phyloP scores from a whole-genome alignment of 2,888 invertebrate species.

The Blera fallax region DNA sequence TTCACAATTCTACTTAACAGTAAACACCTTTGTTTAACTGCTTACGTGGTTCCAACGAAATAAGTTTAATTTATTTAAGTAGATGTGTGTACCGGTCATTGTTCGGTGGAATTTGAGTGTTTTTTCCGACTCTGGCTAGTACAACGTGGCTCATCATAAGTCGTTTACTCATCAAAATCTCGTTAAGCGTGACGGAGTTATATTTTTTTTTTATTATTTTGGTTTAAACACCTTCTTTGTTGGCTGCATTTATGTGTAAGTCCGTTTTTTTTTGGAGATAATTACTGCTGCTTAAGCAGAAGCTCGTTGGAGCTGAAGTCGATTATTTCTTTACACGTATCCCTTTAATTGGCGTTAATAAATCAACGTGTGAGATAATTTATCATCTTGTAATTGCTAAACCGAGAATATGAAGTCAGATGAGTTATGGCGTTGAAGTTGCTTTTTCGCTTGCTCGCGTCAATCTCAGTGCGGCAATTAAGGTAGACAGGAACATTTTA shows the following conservation, averaged over 20 bases:
- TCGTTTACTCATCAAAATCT: constrained; percentile 60
- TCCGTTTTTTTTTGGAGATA: constrained; percentile 50
- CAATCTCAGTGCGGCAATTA: no score
- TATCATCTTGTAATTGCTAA: constrained; percentile 47
- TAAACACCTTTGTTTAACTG: not conserved
- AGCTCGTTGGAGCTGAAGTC: constrained; percentile 14
- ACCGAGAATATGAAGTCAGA: not conserved
- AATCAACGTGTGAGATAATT: constrained; percentile 52
- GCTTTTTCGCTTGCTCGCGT: no score
- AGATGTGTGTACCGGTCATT: constrained; percentile 12
- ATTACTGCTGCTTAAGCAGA: constrained; percentile 37
- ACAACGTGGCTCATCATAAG: not conserved
- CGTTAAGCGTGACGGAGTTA: constrained; percentile 42
- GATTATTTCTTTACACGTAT: constrained; percentile 25
- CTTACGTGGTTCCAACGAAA: not conserved
- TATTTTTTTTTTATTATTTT: constrained; percentile 43
- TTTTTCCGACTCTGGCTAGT: not conserved
- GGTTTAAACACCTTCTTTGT: constrained; percentile 44
- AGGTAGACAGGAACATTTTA: no score
- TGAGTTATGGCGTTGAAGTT: not conserved
- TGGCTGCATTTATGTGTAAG: constrained; percentile 33
- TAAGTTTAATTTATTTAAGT: not conserved
- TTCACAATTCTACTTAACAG: not conserved
- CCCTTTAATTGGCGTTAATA: constrained; percentile 50
- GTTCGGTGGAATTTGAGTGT: not conserved